Base-by-base conservation (phyloP, 2,113 vertebrate species). In the Oxyura jamaicensis region DNA sequence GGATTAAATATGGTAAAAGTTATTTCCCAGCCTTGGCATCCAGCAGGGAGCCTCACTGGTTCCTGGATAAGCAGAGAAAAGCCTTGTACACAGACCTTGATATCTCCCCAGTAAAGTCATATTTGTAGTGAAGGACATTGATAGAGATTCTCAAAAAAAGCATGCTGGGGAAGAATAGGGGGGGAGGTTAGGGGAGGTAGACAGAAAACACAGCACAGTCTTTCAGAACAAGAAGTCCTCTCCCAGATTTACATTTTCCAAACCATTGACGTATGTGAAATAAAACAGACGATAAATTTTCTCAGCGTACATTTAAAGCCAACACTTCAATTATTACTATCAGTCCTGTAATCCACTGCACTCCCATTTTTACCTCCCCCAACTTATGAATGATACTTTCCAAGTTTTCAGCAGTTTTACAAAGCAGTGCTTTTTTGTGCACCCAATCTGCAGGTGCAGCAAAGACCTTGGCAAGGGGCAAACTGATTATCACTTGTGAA, bases 11-110 rank as follows among this genome's bases (percentile, higher is more conserved):
- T 4, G 39, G 52, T 88, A 76, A 83, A 94, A 95, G 62, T 87
- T 50, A 36, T 91, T 94, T 97, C 85, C 85, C 94, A 97, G 96
- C 96, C 97, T 98, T 97, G 96, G 95, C 95, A 95, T n/a, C 67
- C 65, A 83, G 73, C 48, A 95, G 66, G 4, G 85, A 96, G 92
- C 92, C 91, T 92, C 79, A 11, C 86, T 96, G 84, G 77, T 90
- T 93, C 72, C 73, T 88, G 81, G 91, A 96, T 97, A 97, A 96
- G 97, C 91, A 93, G 95, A 97, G 93, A 96, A 98, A 98, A 98
- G 97, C 99, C 98, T 99, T 99, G 98, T 97, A 97, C 95, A 67
- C 93, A 98, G 98, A 98, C 98, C 98, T 99, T 99, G 98, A 97
- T 97, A 95, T 95, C 97, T 94, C 50, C 74, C 91, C 86, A 96